A percentile compares a stretch with the other conserved stretches of the same genome.
Evolutionary conservation across 2,797 vertebrate genomes (phyloP).

Genomic region (Periparus ater): DNA sequence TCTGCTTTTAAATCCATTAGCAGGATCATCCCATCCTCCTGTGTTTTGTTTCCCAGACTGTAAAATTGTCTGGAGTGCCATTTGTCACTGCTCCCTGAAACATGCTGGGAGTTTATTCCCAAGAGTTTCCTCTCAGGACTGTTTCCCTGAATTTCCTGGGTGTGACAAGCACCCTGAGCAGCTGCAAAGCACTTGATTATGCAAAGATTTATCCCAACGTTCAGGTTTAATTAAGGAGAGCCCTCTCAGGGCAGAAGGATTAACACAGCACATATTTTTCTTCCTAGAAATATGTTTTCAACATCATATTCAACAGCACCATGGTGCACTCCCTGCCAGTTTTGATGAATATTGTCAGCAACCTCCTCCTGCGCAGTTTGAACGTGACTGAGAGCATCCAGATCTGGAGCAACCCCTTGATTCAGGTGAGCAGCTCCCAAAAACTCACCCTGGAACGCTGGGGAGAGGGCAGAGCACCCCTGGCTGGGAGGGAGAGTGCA

Average conservation of each 20-base stretch:
- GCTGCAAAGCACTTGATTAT: not conserved
- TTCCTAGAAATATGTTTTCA: slow-evolving; percentile 84
- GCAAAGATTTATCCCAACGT: not conserved
- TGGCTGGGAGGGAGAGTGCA: no score
- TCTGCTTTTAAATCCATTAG: not conserved
- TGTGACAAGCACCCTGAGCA: not conserved
- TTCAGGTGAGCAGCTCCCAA: slow-evolving; percentile 83
- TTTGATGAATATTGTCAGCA: slow-evolving; percentile 89
- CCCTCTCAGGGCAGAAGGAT: not conserved
- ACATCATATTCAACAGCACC: slow-evolving; percentile 88
- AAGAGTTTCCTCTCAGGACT: not conserved
- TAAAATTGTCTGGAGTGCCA: not conserved
- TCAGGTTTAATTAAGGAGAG: not conserved
- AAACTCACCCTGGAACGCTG: not conserved
- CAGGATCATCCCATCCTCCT: not conserved
- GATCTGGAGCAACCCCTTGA: slow-evolving; percentile 91
- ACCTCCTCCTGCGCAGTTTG: slow-evolving; percentile 83
- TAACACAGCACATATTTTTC: not conserved
- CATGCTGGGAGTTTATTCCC: not conserved
- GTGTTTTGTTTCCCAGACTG: not conserved
- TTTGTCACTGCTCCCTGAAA: not conserved
- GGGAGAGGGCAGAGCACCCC: not conserved
- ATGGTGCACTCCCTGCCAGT: slow-evolving; percentile 92
- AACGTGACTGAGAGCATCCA: slow-evolving; percentile 86
- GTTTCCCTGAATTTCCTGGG: not conserved